Evolutionary conservation across 2,888 invertebrate species (phyloP), one percentile per base, ranked within the genome.

Genomic region (Willowsia nigromaculata): DNA sequence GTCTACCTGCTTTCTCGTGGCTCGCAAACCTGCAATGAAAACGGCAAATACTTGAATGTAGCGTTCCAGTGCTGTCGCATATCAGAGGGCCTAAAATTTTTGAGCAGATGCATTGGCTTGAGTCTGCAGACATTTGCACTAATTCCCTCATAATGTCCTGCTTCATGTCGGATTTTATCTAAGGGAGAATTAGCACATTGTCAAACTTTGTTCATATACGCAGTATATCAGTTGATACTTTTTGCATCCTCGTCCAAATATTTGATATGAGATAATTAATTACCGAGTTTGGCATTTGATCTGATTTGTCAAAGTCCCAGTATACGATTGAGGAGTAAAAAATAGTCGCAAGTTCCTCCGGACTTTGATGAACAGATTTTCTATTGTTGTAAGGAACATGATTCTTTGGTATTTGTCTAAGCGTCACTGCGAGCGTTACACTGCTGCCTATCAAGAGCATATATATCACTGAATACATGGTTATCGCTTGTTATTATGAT

Each of bases 51-150:
- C 71, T 88, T n/a, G 53, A 22, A 15, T 90, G 85, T 1, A 88
- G 25, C 11, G 82, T 65, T 11, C 90, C 78, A 9, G 53, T 78
- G 37, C 56, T 88, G 43, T 90, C 90, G 18, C 90, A 90, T 4
- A 90, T 71, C 15, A 90, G 37, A 27, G 90, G 85, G 13, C 15
- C 53, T 0, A 85, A 62, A 30, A 40, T 62, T 65, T 50, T 88
- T 9, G 81, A 27, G 22, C 90, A 90, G 5, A 5, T 18, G 47
- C 85, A 85, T 0, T n/a, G 25, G 43, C 4, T 22, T 47, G 37
- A 25, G 9, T 71, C 15, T 53, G 25, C 27, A 4, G 62, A 7
- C 40, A 53, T 76, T 6, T 76, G 7, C 3, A 83, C 22, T 7
- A 90, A 47, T 11, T 90, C 53, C 4, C 30, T 43, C 13, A 90